A percentile compares a stretch with the other conserved stretches of the same genome.
phyloP scores from a whole-genome alignment of 2,797 vertebrate genomes.

The Phrynocephalus forsythii region DNA sequence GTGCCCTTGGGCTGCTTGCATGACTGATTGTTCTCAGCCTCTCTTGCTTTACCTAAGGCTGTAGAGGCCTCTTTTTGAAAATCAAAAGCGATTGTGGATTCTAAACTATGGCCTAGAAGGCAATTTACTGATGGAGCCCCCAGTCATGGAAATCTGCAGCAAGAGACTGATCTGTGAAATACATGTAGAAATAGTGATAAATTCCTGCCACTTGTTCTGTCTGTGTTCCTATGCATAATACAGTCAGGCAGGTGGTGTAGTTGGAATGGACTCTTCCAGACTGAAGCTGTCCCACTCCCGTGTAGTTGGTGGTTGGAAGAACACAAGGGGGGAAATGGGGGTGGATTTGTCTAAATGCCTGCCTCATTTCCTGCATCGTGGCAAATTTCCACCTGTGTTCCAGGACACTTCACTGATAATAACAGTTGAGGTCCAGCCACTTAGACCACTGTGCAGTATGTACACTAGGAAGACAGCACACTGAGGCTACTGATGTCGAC shows the following conservation, averaged over 20 bases:
- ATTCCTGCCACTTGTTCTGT: background rate
- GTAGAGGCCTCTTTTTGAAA: too few species aligned
- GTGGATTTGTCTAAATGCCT: background rate
- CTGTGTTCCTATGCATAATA: background rate
- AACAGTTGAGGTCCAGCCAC: background rate
- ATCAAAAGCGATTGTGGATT: too few species aligned
- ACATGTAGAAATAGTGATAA: background rate
- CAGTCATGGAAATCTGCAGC: background rate
- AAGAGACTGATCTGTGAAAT: too few species aligned
- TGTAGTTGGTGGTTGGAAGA: background rate
- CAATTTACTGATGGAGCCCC: background rate
- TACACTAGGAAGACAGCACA: background rate
- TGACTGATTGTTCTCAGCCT: too few species aligned
- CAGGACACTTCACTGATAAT: background rate
- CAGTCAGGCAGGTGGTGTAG: background rate
- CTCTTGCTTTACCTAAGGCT: too few species aligned
- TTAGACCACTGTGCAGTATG: background rate
- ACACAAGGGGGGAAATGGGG: background rate
- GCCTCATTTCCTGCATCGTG: background rate
- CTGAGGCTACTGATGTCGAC: background rate
- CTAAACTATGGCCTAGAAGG: too few species aligned
- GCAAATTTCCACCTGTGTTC: background rate
- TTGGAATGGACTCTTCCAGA: background rate
- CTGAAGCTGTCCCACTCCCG: background rate
- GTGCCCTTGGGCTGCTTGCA: too few species aligned